phyloP scores from a whole-genome alignment of 2,797 vertebrate genomes.

The Coluber constrictor region DNA sequence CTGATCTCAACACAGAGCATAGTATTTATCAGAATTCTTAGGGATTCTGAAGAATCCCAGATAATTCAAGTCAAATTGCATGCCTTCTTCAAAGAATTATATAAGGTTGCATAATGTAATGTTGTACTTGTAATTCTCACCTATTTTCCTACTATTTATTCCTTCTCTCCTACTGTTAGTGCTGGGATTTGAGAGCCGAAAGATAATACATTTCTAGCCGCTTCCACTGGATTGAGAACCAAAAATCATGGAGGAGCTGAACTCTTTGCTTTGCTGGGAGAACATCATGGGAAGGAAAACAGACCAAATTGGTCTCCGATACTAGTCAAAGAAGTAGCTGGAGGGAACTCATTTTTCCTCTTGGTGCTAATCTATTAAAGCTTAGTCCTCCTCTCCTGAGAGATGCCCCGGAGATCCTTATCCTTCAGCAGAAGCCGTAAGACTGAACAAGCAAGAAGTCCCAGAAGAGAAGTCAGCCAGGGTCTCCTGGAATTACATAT shows the following conservation, averaged over 20 bases:
- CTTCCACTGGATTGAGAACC: not conserved
- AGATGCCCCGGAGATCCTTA: not conserved
- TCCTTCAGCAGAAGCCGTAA: not conserved
- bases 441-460: not conserved
- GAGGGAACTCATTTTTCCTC: not conserved
- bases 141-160: not conserved
- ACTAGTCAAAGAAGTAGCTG: not conserved
- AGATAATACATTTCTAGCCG: not conserved
- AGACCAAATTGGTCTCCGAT: not conserved
- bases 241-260: not conserved
- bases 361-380: not conserved
- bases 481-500: not conserved
- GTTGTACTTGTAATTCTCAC: not conserved
- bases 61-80: not conserved
- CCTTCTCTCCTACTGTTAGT: not conserved
- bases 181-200: not conserved
- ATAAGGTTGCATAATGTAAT: not conserved
- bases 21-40: not conserved
- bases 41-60: not conserved
- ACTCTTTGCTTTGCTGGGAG: not conserved
- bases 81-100: not conserved
- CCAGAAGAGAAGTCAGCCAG: not conserved
- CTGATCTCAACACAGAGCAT: not conserved
- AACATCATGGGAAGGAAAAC: not conserved
- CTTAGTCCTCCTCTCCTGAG: not conserved